phyloP scores from a whole-genome alignment of 2,113 vertebrate genomes.

The Tautogolabrus adspersus region DNA sequence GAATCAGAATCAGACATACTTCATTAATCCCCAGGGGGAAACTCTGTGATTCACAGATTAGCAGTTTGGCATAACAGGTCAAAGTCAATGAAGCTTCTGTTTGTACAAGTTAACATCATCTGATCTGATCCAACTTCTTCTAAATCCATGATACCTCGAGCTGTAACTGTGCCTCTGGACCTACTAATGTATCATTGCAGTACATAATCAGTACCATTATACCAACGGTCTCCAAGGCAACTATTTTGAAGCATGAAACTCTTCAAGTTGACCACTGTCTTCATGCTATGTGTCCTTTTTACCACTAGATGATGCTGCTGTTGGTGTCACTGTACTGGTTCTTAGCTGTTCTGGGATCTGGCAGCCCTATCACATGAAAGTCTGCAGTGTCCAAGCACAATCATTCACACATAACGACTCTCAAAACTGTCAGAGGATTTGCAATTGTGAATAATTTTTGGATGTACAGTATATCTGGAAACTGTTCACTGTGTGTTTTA shows the following conservation, averaged over 20 bases:
- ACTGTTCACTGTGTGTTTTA: neutral
- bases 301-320: slow-evolving; percentile 64
- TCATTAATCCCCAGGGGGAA: too few relatives aligned
- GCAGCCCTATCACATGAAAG: neutral
- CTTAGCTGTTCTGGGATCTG: neutral
- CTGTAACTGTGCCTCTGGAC: neutral
- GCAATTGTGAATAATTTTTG: neutral
- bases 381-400: neutral
- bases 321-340: neutral
- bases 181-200: too few relatives aligned
- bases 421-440: too few relatives aligned
- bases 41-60: too few relatives aligned
- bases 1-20: too few relatives aligned
- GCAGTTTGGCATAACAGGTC: neutral
- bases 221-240: slow-evolving; percentile 14
- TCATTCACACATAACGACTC: neutral
- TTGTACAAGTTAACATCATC: neutral
- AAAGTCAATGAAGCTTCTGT: neutral
- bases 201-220: neutral
- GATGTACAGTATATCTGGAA: neutral
- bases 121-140: neutral
- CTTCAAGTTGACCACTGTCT: neutral
- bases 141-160: neutral
- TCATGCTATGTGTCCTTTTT: slow-evolving; percentile 28
- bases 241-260: neutral